A percentile compares a stretch with the other conserved stretches of the same genome.
Conservation (phyloP, 2,888 invertebrate genomes). For the Colletes collaris region DNA sequence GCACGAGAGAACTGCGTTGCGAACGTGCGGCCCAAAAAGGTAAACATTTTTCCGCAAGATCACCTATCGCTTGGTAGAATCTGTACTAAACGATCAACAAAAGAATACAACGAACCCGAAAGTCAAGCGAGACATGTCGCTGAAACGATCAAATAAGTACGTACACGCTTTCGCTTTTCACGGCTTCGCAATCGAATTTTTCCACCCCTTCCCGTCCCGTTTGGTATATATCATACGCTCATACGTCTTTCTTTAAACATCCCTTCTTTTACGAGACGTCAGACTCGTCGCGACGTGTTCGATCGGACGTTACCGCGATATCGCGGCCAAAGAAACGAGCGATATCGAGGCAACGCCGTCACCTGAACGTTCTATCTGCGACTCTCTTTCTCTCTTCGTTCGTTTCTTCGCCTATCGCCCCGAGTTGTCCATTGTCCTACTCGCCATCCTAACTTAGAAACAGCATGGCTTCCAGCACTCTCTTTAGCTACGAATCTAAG, state of each 20-base stretch:
- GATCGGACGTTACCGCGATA: slow-evolving; percentile 16
- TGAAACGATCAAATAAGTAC: slow-evolving; percentile 32
- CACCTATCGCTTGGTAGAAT: slow-evolving; percentile 13
- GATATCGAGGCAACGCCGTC: slow-evolving; percentile 5
- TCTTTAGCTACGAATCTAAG: slow-evolving; percentile 76
- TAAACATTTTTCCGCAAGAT: slow-evolving; percentile 6
- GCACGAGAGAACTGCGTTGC: slow-evolving; percentile 1
- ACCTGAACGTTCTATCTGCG: too few species aligned
- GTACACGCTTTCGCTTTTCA: slow-evolving; percentile 57
- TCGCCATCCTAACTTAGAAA: slow-evolving; percentile 66
- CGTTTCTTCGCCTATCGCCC: slow-evolving; percentile 49
- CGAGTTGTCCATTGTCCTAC: slow-evolving; percentile 57
- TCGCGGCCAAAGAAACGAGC: background rate
- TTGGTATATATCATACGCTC: slow-evolving; percentile 42
- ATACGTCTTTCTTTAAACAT: slow-evolving; percentile 8
- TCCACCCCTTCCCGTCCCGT: slow-evolving; percentile 16
- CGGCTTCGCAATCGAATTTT: slow-evolving; percentile 53
- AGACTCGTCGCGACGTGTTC: background rate
- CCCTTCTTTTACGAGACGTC: slow-evolving; percentile 9
- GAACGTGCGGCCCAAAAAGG: slow-evolving; percentile 15
- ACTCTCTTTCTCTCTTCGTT: slow-evolving; percentile 18
- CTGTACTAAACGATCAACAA: background rate
- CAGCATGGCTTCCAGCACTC: slow-evolving; percentile 79
- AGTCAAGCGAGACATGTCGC: slow-evolving; percentile 16
- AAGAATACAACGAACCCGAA: slow-evolving; percentile 3